Conservation (phyloP, 2,888 invertebrate species). For the Pantelozetes paolii region DNA sequence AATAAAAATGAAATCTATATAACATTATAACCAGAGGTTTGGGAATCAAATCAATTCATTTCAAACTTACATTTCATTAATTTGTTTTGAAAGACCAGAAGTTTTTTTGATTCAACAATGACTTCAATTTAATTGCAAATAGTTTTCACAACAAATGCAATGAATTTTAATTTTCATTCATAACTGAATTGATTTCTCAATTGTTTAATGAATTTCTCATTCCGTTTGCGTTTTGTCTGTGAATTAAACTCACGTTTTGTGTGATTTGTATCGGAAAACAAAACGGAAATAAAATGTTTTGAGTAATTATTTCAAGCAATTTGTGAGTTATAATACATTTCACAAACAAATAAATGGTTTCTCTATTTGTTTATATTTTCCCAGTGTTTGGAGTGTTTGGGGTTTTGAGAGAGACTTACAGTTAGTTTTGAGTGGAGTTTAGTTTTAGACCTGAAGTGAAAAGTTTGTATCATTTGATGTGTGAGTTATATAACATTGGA, state of each 20-base stretch:
- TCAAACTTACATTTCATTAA: not conserved
- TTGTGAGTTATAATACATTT: conserved; percentile 1
- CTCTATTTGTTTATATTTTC: conserved; percentile 18
- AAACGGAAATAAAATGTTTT: conserved; percentile 18
- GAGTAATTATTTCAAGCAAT: conserved; percentile 25
- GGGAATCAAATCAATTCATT: not conserved
- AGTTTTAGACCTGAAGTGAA: not conserved
- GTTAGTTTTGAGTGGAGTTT: not conserved
- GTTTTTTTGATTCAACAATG: no score
- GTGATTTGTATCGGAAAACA: not conserved
- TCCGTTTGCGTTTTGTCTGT: not conserved
- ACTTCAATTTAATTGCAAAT: no score
- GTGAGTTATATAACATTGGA: not conserved
- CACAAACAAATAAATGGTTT: conserved; percentile 16
- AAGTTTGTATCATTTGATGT: not conserved
- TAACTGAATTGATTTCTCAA: not conserved
- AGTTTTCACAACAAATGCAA: no score
- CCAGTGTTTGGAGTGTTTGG: conserved; percentile 3
- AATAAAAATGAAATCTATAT: not conserved
- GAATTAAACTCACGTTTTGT: not conserved
- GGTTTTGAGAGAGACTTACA: not conserved
- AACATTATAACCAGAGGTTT: not conserved
- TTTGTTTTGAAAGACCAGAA: no score
- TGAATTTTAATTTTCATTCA: not conserved
- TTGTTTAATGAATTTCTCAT: not conserved